A percentile compares a stretch with the other conserved stretches of the same genome.
phyloP scores from a whole-genome alignment of 1,140 invertebrate genomes.

The Papilio helenus region DNA sequence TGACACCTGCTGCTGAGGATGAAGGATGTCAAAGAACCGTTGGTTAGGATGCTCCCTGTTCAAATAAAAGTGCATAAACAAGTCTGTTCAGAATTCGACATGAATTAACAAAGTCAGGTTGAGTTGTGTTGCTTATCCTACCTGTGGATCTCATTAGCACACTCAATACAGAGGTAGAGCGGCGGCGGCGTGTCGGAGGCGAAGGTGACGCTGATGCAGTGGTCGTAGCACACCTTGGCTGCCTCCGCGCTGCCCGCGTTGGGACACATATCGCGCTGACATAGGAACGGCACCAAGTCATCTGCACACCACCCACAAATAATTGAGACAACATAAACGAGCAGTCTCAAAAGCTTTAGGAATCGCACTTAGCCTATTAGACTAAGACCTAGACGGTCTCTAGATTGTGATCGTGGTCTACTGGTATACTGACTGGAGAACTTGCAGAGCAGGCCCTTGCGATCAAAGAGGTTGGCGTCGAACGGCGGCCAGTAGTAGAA shows the following conservation, averaged over 20 bases:
- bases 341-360: not conserved
- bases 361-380: too few species aligned
- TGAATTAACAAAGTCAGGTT: not conserved
- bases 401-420: not conserved
- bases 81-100: not conserved
- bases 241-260: conserved; percentile 93
- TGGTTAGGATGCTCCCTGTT: conserved; percentile 91
- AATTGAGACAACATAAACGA: not conserved
- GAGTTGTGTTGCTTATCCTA: conserved; percentile 15
- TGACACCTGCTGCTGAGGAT: conserved; percentile 97
- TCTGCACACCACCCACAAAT: conserved; percentile 70
- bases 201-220: conserved; percentile 92
- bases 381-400: too few species aligned
- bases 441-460: conserved; percentile 94
- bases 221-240: conserved; percentile 95
- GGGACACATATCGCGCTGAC: conserved; percentile 93
- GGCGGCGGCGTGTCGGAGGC: conserved; percentile 95
- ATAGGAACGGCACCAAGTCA: conserved; percentile 90
- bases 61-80: not conserved
- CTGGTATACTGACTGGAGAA: conserved; percentile 88
- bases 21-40: conserved; percentile 95
- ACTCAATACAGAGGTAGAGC: conserved; percentile 97
- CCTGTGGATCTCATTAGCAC: conserved; percentile 94
- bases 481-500: conserved; percentile 99
- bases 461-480: conserved; percentile 96